Conservation (phyloP, 2,113 vertebrate species). For the Syrmaticus mikado region DNA sequence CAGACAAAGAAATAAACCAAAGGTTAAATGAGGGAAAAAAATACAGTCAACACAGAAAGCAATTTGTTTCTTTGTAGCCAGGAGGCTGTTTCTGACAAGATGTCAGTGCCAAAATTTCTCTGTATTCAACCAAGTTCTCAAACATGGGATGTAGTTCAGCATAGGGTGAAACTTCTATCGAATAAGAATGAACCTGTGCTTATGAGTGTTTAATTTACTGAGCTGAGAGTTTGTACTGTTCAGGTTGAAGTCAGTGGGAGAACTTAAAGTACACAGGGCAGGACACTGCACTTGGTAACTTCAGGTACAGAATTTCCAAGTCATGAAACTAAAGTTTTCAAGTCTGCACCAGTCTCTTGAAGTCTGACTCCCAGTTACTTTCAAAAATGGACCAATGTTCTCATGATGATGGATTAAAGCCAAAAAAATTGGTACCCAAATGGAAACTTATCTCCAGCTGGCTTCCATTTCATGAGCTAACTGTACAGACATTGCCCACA, state of each 20-base stretch:
- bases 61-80: slow-evolving; percentile 22
- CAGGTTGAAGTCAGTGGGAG: neutral
- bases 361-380: neutral
- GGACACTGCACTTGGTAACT: neutral
- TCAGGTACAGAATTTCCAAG: neutral
- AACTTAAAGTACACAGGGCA: neutral
- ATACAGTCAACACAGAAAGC: neutral
- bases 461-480: neutral
- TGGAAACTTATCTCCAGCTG: neutral
- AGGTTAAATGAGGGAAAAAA: slow-evolving; percentile 32
- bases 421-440: neutral
- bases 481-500: neutral
- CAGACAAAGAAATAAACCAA: slow-evolving; percentile 43
- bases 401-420: neutral
- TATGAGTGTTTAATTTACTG: neutral
- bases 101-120: slow-evolving; percentile 6
- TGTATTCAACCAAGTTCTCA: neutral
- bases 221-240: neutral
- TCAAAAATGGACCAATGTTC: neutral
- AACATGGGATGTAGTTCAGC: neutral
- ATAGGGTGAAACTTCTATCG: neutral
- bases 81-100: slow-evolving; percentile 10
- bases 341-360: neutral
- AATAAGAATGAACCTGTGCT: neutral
- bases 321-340: neutral